Conservation (phyloP, 2,888 invertebrate species). For the Agonopterix subpropinquella region DNA sequence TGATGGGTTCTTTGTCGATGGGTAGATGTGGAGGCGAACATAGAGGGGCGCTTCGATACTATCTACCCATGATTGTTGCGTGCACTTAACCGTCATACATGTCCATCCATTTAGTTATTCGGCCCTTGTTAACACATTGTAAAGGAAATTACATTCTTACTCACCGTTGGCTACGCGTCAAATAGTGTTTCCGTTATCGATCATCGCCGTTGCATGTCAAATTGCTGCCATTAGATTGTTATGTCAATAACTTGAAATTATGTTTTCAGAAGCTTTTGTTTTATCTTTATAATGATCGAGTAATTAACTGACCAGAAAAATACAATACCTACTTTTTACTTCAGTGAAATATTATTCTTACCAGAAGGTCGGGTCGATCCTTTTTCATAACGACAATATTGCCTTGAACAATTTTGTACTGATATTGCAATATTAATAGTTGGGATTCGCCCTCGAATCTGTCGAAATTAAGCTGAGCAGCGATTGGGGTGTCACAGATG, state of each 20-base stretch:
- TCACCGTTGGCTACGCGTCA: conserved; percentile 50
- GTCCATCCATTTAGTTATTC: conserved; percentile 35
- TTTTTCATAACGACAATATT: too few relatives aligned
- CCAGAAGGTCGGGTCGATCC: too few relatives aligned
- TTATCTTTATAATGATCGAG: neutral
- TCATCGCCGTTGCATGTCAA: conserved; percentile 58
- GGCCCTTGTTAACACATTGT: conserved; percentile 73
- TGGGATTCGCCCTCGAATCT: conserved; percentile 57
- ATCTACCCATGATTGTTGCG: conserved; percentile 66
- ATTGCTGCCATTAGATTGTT: conserved; percentile 52
- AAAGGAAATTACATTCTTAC: conserved; percentile 72
- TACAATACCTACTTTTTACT: too few relatives aligned
- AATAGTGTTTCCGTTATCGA: conserved; percentile 64
- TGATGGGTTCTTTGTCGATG: conserved; percentile 31
- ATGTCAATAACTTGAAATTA: conserved; percentile 28
- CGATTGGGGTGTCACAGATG: conserved; percentile 69
- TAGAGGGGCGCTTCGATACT: conserved; percentile 55
- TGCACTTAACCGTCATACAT: conserved; percentile 69
- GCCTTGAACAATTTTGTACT: conserved; percentile 25
- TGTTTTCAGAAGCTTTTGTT: neutral
- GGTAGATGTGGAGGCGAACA: conserved; percentile 20
- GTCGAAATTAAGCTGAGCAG: conserved; percentile 59
- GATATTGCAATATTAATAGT: conserved; percentile 55
- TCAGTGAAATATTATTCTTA: too few relatives aligned
- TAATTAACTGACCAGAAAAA: too few relatives aligned